phyloP scores from a whole-genome alignment of 2,113 vertebrate species.

The Poeciliopsis prolifica region DNA sequence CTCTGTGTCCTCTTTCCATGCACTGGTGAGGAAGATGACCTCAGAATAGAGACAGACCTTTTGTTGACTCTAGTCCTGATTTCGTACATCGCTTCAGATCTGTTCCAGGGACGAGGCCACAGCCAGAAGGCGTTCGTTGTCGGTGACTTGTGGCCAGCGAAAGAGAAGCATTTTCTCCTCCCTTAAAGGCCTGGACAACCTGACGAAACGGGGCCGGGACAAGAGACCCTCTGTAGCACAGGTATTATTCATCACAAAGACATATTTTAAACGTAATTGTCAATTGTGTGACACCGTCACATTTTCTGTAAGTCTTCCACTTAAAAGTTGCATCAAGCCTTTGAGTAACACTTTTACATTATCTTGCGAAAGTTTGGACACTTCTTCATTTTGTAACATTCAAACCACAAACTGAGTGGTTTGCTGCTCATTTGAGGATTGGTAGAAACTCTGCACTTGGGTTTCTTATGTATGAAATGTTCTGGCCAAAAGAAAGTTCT shows the following conservation, averaged over 20 bases:
- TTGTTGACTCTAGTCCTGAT: slow-evolving; percentile 38
- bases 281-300: not conserved
- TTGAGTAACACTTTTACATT: too few species aligned
- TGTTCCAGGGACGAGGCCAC: slow-evolving; percentile 93
- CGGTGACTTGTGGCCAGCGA: slow-evolving; percentile 81
- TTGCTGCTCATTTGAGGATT: too few species aligned
- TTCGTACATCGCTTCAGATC: slow-evolving; percentile 79
- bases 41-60: not conserved
- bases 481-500: too few species aligned
- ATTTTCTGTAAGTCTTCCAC: not conserved
- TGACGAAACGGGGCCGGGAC: slow-evolving; percentile 89
- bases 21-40: slow-evolving; percentile 84
- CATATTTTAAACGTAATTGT: not conserved
- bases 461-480: too few species aligned
- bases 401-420: too few species aligned
- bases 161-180: slow-evolving; percentile 95
- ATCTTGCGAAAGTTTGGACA: too few species aligned
- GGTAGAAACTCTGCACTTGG: too few species aligned
- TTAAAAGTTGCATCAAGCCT: too few species aligned
- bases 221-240: slow-evolving; percentile 89
- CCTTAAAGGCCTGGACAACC: slow-evolving; percentile 91
- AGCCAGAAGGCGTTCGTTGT: slow-evolving; percentile 89
- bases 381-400: too few species aligned
- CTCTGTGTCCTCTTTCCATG: slow-evolving; percentile 96
- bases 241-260: slow-evolving; percentile 74